phyloP scores from a whole-genome alignment of 2,888 invertebrate genomes.

The Erebia ligea region DNA sequence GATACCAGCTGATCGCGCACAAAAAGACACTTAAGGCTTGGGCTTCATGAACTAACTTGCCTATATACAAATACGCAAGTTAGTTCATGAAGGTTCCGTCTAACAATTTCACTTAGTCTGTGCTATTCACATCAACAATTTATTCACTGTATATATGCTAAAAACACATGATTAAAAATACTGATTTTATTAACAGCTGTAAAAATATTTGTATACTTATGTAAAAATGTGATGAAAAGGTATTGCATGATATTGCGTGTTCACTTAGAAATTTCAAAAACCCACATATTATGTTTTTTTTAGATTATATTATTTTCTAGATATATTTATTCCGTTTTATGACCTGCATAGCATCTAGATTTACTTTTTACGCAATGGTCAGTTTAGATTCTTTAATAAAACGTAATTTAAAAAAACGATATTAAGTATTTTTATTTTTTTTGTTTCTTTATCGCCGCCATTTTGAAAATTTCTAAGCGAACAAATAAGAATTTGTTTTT shows the following conservation, averaged over 20 bases:
- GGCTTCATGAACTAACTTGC: too few relatives aligned
- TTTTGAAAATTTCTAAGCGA: constrained; percentile 9
- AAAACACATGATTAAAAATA: constrained; percentile 41
- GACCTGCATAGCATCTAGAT: not conserved
- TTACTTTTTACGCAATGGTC: not conserved
- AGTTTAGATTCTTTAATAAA: not conserved
- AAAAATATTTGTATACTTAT: constrained; percentile 30
- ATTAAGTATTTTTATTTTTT: too few relatives aligned
- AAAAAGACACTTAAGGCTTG: not conserved
- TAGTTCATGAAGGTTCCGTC: not conserved
- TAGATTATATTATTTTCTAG: too few relatives aligned
- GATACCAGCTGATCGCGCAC: not conserved
- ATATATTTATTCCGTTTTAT: not conserved
- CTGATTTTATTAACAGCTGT: constrained; percentile 38
- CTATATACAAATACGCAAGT: too few relatives aligned
- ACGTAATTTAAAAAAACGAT: not conserved
- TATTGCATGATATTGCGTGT: constrained; percentile 18
- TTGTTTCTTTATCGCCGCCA: not conserved
- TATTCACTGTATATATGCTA: constrained; percentile 35
- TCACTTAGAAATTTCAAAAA: constrained; percentile 8
- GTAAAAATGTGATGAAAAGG: constrained; percentile 28
- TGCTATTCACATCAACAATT: constrained; percentile 45
- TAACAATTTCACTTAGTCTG: constrained; percentile 38
- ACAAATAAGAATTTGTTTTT: not conserved
- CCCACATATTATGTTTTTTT: not conserved